Percentiles rank a stretch among this genome's conserved stretches.
Conservation (phyloP, 2,797 vertebrate species). For the Pempheris klunzingeri region DNA sequence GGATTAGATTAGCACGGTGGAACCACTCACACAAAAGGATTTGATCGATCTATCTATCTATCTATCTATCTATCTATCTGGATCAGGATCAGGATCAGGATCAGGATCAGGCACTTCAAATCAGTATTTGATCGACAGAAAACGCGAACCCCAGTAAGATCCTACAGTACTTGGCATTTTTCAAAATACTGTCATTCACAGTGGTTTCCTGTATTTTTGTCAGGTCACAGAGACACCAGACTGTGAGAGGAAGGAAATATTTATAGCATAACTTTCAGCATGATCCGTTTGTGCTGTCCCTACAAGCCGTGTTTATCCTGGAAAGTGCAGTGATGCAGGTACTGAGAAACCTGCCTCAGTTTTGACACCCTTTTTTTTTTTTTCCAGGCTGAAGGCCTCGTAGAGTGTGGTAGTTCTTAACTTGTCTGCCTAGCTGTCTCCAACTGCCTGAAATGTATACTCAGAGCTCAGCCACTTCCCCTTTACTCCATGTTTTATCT, state of each 20-base stretch:
- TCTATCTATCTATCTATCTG: too few species aligned
- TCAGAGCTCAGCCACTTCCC: background rate
- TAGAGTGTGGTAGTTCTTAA: slow-evolving; percentile 22
- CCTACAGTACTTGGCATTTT: background rate
- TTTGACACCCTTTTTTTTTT: slow-evolving; percentile 24
- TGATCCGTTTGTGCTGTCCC: slow-evolving; percentile 33
- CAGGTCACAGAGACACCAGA: slow-evolving; percentile 6
- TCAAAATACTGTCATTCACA: slow-evolving; percentile 5
- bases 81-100: too few species aligned
- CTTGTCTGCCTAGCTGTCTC: slow-evolving; percentile 29
- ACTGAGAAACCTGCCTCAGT: slow-evolving; percentile 21
- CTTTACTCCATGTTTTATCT: slow-evolving; percentile 23
- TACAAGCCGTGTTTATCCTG: slow-evolving; percentile 42
- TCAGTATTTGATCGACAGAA: background rate
- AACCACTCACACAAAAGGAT: background rate
- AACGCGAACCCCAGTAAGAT: background rate
- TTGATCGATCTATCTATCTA: too few species aligned
- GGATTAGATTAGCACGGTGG: background rate
- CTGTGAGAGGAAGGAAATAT: slow-evolving; percentile 29
- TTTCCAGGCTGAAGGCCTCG: slow-evolving; percentile 8
- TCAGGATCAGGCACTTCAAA: background rate
- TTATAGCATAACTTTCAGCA: slow-evolving; percentile 24
- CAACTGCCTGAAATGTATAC: slow-evolving; percentile 13
- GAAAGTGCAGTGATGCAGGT: slow-evolving; percentile 26
- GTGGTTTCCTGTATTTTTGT: slow-evolving; percentile 15